Conservation (phyloP, 1,140 invertebrate genomes). For the Condylostylus longicornis region DNA sequence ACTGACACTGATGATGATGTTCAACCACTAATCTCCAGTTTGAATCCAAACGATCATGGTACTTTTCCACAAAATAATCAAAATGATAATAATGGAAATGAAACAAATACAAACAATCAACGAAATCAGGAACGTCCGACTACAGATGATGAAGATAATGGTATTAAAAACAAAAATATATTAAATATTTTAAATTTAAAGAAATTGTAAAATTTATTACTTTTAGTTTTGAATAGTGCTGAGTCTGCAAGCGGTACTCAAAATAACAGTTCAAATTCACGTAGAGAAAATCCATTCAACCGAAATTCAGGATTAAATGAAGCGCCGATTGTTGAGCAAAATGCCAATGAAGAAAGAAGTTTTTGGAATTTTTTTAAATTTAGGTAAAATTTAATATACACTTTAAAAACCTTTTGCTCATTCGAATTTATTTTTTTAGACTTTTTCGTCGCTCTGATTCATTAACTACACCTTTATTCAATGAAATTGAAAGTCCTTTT, state of each 20-base stretch:
- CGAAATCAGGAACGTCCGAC: no score
- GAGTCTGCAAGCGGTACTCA: no score
- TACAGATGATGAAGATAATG: no score
- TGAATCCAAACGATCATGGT: slow-evolving; percentile 3
- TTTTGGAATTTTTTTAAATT: slow-evolving; percentile 18
- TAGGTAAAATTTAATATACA: slow-evolving; percentile 9
- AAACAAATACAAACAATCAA: no score
- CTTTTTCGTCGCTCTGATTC: slow-evolving; percentile 14
- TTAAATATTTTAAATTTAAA: no score
- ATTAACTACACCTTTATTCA: slow-evolving; percentile 20
- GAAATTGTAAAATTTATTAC: no score
- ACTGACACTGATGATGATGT: slow-evolving; percentile 53
- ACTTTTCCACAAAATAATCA: slow-evolving; percentile 5
- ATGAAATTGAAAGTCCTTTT: slow-evolving; percentile 11
- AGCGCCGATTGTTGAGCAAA: no score
- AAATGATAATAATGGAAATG: no score
- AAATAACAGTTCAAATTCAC: not conserved
- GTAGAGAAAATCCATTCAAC: slow-evolving; percentile 28
- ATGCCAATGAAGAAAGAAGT: no score
- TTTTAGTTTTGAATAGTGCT: no score
- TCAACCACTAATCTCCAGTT: slow-evolving; percentile 18
- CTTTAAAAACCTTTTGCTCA: not conserved
- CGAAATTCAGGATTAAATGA: no score
- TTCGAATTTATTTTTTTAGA: slow-evolving; percentile 2
- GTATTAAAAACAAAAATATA: no score